Evolutionary conservation across 2,797 vertebrate species (phyloP).

Genomic region (Phalanger gymnotis): DNA sequence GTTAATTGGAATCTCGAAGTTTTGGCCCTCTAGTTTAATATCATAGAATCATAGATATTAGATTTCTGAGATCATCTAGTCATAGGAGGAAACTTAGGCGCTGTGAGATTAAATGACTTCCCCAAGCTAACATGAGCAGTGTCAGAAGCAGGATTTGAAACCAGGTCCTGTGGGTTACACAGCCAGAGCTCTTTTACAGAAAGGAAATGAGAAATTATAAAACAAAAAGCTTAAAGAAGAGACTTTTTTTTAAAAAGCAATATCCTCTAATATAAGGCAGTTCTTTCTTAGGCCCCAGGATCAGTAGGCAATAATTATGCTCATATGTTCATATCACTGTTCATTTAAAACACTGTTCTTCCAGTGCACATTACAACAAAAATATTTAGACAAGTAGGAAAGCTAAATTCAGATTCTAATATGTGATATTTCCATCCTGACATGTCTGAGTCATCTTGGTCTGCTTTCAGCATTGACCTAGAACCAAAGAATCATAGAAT

Average conservation of each 20-base stretch:
- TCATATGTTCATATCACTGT: background rate
- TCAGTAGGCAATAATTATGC: background rate
- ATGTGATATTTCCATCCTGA: background rate
- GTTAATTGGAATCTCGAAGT: background rate
- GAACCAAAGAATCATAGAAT: background rate
- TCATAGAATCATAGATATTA: background rate
- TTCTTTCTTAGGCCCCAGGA: background rate
- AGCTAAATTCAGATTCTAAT: background rate
- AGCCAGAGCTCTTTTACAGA: background rate
- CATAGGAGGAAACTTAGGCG: background rate
- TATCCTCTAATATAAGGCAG: background rate
- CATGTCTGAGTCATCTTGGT: slow-evolving; percentile 12
- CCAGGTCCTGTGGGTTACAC: background rate
- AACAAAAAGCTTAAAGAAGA: background rate
- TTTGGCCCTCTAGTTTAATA: background rate
- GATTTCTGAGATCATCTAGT: background rate
- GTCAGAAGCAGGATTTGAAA: background rate
- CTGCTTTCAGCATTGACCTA: slow-evolving; percentile 5
- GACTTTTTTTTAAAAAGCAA: background rate
- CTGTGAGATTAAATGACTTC: background rate
- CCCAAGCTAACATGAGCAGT: background rate
- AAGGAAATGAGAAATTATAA: background rate
- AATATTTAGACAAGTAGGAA: slow-evolving; percentile 2
- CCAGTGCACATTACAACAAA: background rate
- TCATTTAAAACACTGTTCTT: background rate